Base-by-base conservation (phyloP, 2,888 invertebrate genomes). In the Diarsia dahlii region DNA sequence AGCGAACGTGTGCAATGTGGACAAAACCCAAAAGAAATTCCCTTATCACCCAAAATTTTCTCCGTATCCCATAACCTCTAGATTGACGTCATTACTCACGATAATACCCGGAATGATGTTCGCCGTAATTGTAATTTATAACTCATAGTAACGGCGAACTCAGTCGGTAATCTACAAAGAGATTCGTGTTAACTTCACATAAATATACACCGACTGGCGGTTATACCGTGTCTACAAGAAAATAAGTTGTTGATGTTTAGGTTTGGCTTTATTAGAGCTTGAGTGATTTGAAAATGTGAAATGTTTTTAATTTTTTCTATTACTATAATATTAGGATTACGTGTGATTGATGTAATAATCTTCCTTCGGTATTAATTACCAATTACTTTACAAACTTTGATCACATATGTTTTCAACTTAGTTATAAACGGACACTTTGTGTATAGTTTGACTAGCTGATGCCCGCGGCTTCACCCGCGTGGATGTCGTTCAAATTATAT, bases 101-200 rank as follows among this genome's bases (percentile, higher is more conserved):
- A 8, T 65, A 52, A 56, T 52, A 66, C 48, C 48, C 13, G 18
- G 48, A 60, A 60, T n/a, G 52, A 48, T 46, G 58, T 48, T 64
- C 34, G 8, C n/a, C 34, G 15, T 52, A 12, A 56, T 54, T 66
- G 54, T 76, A 6, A 67, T 71, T n/a, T 72, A 56, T 45, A 45
- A 45, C 54, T 76, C 63, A 71, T 65, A 45, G 63, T 45, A 78
- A 56, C 64, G 46, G 13, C n/a, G 48, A 39, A 20, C 63, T 20
- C 4, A n/a, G 64, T 2, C 48, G 12, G 56, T 54, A 65, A 80
- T 84, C 67, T 66, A 63, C 64, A 52, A 63, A 62, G 62, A 72
- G 65, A 68, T 76, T 63, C 82, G 84, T 82, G 84, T 45, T 70
- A 46, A n/a, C 28, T 15, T 18, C 66, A 67, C 75, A 82, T 84